Base-by-base conservation (phyloP, 1,140 invertebrate species). In the Drosophila quadrilineata region DNA sequence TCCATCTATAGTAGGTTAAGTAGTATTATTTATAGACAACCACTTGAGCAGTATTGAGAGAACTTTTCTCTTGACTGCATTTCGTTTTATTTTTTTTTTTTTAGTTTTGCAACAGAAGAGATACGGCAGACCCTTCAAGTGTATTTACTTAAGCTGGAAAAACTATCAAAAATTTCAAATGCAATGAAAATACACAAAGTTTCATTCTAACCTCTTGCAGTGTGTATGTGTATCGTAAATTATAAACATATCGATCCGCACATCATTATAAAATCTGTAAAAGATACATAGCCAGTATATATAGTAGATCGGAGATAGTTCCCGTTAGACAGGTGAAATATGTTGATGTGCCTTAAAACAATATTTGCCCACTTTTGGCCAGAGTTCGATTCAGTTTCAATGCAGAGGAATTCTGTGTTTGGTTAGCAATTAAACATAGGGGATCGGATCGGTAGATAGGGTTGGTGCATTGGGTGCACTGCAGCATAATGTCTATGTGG, bases 321-420 rank as follows among this genome's bases (percentile, higher is more conserved):
- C 52, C 65, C 72, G 73, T 84, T 72, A 72, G 68, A 38, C 59
- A 63, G 56, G 57, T 82, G 53, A 82, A 73, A 82, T 82, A 82
- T 76, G 73, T 74, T 71, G 77, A 82, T 82, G 79, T 59, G 73
- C 79, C 79, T 77, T 82, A 82, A 77, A 77, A 84, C 70, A 82
- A 82, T 82, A 82, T 82, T 82, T 82, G 79, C 73, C 50, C 60
- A 64, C 52, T 40, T 48, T 54, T 45, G 35, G 33, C 28, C 31
- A 52, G 10, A 17, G 43, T 19, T 21, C 36, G 6, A 14, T 53
- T 29, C 17, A 38, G n/a, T n/a, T 54, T 54, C 49, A 54, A 35
- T 38, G 59, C 60, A n/a, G n/a, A n/a, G 38, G 40, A 65, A 65
- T 54, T 38, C 63, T 57, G 26, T 84, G 79, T 84, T 84, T 84